Conservation (phyloP, 2,113 vertebrate species). For the Opisthocomus hoazin region DNA sequence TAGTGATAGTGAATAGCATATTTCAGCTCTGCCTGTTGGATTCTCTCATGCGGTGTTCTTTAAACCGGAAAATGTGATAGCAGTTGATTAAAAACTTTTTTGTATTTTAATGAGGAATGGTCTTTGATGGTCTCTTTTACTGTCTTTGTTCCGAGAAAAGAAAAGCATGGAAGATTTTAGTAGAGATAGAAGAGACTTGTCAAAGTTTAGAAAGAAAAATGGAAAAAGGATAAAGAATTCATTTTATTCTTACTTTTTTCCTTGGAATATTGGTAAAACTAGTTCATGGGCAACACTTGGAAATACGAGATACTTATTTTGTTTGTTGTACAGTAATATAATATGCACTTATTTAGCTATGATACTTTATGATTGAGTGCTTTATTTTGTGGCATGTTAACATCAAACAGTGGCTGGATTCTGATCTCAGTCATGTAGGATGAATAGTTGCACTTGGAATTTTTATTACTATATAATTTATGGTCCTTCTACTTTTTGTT, state of each 20-base stretch:
- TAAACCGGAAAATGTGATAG: background rate
- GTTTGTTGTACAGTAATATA: background rate
- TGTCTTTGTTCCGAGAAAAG: background rate
- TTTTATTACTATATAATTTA: background rate
- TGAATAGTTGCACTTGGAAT: background rate
- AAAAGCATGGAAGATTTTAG: background rate
- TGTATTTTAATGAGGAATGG: background rate
- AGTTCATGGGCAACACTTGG: background rate
- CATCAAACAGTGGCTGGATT: background rate
- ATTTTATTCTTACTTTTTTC: background rate
- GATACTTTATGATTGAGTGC: background rate
- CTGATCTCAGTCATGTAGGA: background rate
- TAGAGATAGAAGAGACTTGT: background rate
- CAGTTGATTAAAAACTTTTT: background rate
- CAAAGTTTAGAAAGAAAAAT: background rate
- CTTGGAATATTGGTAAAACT: background rate
- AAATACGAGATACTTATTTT: background rate
- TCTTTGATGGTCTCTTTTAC: background rate
- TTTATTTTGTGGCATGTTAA: background rate
- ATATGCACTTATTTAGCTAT: background rate
- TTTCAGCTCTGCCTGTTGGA: background rate
- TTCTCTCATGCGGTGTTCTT: background rate
- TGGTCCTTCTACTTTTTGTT: background rate
- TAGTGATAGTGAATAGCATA: background rate
- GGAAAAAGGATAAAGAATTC: background rate